Evolutionary conservation across 2,797 vertebrate genomes (phyloP).

Genomic region (Urosaurus nigricauda): DNA sequence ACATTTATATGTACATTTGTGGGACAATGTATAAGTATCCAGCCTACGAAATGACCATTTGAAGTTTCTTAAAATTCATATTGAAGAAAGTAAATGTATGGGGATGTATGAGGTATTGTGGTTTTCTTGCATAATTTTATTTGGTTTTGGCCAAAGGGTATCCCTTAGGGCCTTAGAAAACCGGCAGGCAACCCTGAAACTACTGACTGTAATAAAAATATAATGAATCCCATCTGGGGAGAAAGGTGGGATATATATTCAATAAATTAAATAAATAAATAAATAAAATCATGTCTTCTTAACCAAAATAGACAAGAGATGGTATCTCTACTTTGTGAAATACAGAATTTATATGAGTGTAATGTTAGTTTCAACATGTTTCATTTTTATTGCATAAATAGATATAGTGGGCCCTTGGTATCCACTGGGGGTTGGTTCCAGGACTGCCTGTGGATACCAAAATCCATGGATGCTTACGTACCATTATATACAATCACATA

Average conservation of each 20-base stretch:
- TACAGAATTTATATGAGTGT: neutral
- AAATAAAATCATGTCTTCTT: neutral
- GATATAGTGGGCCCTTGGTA: too few relatives aligned
- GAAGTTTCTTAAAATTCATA: neutral
- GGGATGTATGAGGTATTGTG: neutral
- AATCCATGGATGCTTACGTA: too few relatives aligned
- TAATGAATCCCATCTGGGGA: too few relatives aligned
- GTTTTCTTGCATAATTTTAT: slow-evolving; percentile 5
- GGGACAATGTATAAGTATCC: neutral
- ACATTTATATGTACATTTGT: neutral
- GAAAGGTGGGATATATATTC: too few relatives aligned
- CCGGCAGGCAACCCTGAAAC: slow-evolving; percentile 11
- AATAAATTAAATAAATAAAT: too few relatives aligned
- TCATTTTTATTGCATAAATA: neutral
- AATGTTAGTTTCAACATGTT: neutral
- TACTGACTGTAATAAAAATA: neutral
- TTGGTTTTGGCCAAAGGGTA: neutral
- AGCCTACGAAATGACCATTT: neutral
- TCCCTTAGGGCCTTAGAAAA: neutral
- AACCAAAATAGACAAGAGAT: neutral
- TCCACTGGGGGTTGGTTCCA: too few relatives aligned
- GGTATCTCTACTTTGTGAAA: neutral
- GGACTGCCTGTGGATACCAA: too few relatives aligned
- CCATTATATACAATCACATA: too few relatives aligned
- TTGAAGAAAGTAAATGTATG: neutral